Evolutionary conservation across 92 coral and sea anemone genomes (phyloP).

Genomic region (Ricordea florida): DNA sequence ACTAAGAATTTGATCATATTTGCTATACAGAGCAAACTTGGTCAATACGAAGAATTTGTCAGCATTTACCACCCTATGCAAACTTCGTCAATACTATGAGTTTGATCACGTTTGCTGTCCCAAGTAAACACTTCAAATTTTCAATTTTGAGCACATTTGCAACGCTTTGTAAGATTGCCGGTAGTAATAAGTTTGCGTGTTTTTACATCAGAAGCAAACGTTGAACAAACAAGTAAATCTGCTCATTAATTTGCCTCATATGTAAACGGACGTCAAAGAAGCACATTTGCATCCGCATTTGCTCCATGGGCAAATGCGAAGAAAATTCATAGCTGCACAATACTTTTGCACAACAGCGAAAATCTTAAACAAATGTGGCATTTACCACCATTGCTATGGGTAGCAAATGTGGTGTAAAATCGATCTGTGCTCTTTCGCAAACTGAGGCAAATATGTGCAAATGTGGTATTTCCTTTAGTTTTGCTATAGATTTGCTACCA

Average conservation of each 20-base stretch:
- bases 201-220: neutral
- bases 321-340: conserved; percentile 2
- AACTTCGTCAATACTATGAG: neutral
- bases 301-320: neutral
- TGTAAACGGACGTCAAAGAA: neutral
- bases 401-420: conserved; percentile 12
- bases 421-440: conserved; percentile 2
- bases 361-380: neutral
- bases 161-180: neutral
- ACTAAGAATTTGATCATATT: conserved; percentile 5
- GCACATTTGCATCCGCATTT: neutral
- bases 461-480: neutral
- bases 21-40: conserved; percentile 1
- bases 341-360: no score
- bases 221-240: neutral
- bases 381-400: conserved; percentile 6
- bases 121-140: conserved; percentile 4
- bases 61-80: conserved; percentile 2
- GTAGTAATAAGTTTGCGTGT: neutral
- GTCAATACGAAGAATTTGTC: conserved; percentile 4
- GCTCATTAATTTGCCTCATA: neutral
- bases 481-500: no score
- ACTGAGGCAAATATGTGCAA: conserved; percentile 6
- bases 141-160: conserved; percentile 3
- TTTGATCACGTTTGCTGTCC: conserved; percentile 4